Conservation (phyloP, 2,797 vertebrate genomes). For the Petrocephalus sullivani region DNA sequence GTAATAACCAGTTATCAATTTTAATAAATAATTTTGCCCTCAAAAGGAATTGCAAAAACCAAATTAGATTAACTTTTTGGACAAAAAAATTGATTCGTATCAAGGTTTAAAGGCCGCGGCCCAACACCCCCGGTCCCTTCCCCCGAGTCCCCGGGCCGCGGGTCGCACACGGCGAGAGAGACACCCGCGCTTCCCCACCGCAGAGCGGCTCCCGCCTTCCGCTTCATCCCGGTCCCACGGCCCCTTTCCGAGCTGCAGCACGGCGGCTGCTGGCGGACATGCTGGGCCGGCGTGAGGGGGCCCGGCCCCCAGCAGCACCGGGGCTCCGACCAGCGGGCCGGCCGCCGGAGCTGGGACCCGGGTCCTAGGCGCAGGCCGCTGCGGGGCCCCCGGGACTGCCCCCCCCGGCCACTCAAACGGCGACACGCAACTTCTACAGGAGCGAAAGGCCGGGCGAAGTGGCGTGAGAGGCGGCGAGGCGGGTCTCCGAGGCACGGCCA, state of each 20-base stretch:
- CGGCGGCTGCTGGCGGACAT: neutral
- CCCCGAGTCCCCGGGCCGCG: neutral
- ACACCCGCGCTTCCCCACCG: no score
- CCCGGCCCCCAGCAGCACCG: neutral
- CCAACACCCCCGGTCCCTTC: neutral
- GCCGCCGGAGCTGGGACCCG: neutral
- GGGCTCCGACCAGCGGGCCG: no score
- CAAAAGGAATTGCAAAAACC: neutral
- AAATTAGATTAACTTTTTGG: neutral
- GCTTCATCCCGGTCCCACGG: no score
- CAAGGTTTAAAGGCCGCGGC: neutral
- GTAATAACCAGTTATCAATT: no score
- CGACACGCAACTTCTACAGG: neutral
- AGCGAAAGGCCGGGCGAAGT: neutral
- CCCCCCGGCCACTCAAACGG: neutral
- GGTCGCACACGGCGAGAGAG: neutral
- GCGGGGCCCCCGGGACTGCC: neutral
- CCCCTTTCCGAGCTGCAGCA: neutral
- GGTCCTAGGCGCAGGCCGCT: neutral
- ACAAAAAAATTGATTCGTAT: neutral
- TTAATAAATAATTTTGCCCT: neutral
- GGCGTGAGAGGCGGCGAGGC: neutral
- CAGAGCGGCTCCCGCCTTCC: no score
- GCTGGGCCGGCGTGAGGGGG: neutral
- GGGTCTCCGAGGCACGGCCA: neutral